Percentiles rank a stretch among this genome's conserved stretches.
These are phyloP conservation scores for Podotricha telesiphe DNA, from an alignment of 2,888 invertebrate genomes.

Conservation along the genomic window DNA sequence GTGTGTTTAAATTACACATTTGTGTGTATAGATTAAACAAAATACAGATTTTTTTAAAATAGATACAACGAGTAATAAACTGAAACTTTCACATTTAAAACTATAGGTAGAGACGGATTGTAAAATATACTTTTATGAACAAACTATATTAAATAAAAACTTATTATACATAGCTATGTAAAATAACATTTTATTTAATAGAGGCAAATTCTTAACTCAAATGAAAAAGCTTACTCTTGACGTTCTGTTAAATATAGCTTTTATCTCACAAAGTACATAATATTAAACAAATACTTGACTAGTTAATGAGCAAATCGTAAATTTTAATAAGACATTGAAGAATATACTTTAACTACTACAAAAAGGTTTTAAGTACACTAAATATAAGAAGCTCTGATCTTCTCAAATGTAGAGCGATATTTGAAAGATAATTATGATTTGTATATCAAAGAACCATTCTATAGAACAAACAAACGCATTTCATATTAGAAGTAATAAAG, in stretches of 20 bases:
- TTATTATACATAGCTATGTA: no score
- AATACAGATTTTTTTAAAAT: no score
- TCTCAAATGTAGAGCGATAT: neutral
- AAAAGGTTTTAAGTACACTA: neutral
- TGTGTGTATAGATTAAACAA: no score
- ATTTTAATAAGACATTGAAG: neutral
- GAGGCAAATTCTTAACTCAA: no score
- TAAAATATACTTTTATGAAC: no score
- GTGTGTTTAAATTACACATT: neutral
- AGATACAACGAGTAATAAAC: no score
- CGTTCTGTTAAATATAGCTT: no score
- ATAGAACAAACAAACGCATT: constrained; percentile 28
- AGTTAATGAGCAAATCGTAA: neutral
- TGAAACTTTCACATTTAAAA: no score
- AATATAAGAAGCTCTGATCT: neutral
- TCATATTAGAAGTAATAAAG: constrained; percentile 36
- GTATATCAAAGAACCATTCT: constrained; percentile 19
- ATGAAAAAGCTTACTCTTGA: no score
- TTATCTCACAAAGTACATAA: neutral
- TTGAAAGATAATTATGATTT: constrained; percentile 12
- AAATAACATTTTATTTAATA: no score
- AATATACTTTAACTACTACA: neutral
- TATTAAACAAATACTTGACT: neutral
- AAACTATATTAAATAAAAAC: no score
- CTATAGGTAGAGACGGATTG: no score